A percentile compares a stretch with the other conserved stretches of the same genome.
phyloP scores from a whole-genome alignment of 2,797 vertebrate genomes.

The Diglossa cyanea region DNA sequence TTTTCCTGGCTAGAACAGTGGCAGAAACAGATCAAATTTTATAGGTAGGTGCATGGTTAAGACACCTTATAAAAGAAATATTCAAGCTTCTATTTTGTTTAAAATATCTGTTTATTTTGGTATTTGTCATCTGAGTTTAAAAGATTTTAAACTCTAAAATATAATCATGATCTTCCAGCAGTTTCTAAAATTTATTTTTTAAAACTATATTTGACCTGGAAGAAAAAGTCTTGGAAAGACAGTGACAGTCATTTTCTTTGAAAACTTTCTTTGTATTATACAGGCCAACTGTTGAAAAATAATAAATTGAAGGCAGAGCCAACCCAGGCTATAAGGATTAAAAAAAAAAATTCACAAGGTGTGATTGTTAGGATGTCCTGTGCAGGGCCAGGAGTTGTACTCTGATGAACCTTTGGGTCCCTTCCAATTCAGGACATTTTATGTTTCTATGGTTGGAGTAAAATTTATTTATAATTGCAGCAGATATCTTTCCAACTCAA shows the following conservation, averaged over 20 bases:
- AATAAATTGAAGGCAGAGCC: not conserved
- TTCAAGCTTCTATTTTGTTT: not conserved
- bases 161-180: not conserved
- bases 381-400: not conserved
- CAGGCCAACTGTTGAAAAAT: not conserved
- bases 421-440: not conserved
- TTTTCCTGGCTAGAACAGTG: not conserved
- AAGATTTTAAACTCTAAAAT: not conserved
- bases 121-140: not conserved
- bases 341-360: not conserved
- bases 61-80: not conserved
- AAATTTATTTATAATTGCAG: not conserved
- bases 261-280: not conserved
- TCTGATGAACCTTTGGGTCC: not conserved
- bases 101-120: not conserved
- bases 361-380: not conserved
- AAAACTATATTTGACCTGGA: not conserved
- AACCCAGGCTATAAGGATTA: not conserved
- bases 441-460: not conserved
- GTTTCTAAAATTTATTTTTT: not conserved
- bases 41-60: not conserved
- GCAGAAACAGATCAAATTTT: not conserved
- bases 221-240: not conserved
- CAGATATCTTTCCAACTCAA: not conserved
- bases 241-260: not conserved